These are phyloP conservation scores for Chloroclysta siterata DNA, from an alignment of 2,888 invertebrate genomes.

Conservation along the genomic window DNA sequence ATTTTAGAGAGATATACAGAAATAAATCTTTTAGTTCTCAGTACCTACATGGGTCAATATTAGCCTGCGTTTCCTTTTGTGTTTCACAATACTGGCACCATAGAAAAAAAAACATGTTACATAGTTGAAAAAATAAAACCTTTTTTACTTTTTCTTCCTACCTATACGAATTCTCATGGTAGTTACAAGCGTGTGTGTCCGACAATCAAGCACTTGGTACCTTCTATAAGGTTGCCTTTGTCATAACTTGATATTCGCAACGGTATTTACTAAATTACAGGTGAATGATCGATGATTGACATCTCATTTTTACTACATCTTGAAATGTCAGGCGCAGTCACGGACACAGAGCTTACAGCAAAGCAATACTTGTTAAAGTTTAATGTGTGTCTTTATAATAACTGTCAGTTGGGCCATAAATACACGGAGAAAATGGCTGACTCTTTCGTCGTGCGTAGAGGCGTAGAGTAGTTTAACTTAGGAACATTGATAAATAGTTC, in stretches of 20 bases:
- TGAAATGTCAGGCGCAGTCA: slow-evolving; percentile 35
- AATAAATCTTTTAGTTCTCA: too few relatives aligned
- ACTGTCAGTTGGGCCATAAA: slow-evolving; percentile 6
- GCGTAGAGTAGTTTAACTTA: too few relatives aligned
- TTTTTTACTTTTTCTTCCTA: not conserved
- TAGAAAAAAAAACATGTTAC: too few relatives aligned
- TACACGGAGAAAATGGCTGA: not conserved
- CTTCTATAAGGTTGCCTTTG: not conserved
- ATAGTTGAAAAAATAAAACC: too few relatives aligned
- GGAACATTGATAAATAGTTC: too few relatives aligned
- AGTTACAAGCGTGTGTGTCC: not conserved
- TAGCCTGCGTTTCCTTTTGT: too few relatives aligned
- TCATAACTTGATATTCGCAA: slow-evolving; percentile 4
- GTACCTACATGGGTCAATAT: too few relatives aligned
- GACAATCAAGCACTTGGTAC: too few relatives aligned
- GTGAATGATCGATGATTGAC: slow-evolving; percentile 32
- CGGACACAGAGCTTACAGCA: slow-evolving; percentile 5
- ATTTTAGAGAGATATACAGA: too few relatives aligned
- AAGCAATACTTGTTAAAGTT: slow-evolving; percentile 11
- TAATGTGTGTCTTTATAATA: slow-evolving; percentile 13
- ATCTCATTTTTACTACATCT: slow-evolving; percentile 3
- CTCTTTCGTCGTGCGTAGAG: too few relatives aligned
- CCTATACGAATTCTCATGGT: not conserved
- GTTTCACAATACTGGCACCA: too few relatives aligned
- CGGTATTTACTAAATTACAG: slow-evolving; percentile 6